These are phyloP conservation scores for Cheirogaleus medius DNA, from an alignment of 2,113 vertebrate species.

Conservation along the genomic window DNA sequence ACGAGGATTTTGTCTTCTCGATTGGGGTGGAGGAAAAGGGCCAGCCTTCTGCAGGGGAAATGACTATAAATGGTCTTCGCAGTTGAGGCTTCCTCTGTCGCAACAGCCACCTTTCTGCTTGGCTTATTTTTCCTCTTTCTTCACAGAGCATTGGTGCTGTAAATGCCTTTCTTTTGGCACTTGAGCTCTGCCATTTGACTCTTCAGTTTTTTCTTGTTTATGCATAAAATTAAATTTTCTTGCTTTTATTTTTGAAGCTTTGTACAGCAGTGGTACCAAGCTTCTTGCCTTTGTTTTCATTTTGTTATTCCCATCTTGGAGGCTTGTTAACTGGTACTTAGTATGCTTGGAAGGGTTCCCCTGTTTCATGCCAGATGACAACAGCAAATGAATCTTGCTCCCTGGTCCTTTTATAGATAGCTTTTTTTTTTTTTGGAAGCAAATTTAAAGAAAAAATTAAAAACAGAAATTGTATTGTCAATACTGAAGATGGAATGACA, in stretches of 20 bases:
- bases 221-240: background rate
- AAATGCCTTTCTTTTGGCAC: conserved; percentile 38
- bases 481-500: background rate
- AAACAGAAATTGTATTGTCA: background rate
- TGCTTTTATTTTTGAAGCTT: background rate
- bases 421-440: background rate
- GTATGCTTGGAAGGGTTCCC: background rate
- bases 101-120: background rate
- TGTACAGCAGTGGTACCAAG: background rate
- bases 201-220: background rate
- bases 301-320: background rate
- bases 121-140: conserved; percentile 1
- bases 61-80: background rate
- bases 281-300: background rate
- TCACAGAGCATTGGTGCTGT: background rate
- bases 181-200: background rate
- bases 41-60: background rate
- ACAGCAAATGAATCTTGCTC: background rate
- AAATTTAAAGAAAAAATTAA: conserved; percentile 23
- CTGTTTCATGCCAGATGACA: conserved; percentile 6
- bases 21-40: background rate
- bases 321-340: background rate
- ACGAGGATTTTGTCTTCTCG: background rate
- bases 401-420: background rate
- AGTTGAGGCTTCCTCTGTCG: conserved; percentile 11